Evolutionary conservation across 2,888 invertebrate species (phyloP).

Genomic region (Tipula helvola): DNA sequence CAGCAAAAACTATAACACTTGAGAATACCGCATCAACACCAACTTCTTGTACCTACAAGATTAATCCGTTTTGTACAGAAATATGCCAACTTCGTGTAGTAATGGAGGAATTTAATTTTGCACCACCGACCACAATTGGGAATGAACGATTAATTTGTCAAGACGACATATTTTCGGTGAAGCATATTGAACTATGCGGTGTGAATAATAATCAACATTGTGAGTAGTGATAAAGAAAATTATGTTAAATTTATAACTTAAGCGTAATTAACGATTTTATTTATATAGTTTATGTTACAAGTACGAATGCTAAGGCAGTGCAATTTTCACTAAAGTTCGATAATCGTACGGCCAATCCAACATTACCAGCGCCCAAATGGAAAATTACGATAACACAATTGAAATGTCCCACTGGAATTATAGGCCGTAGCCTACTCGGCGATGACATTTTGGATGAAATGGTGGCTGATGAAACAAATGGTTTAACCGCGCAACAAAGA

Average conservation of each 20-base stretch:
- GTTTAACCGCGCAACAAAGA: neutral
- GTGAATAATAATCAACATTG: slow-evolving; percentile 50
- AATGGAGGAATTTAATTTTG: slow-evolving; percentile 13
- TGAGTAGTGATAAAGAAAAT: slow-evolving; percentile 30
- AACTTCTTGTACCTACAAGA: neutral
- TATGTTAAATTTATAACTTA: neutral
- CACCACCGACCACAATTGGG: slow-evolving; percentile 24
- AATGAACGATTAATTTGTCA: slow-evolving; percentile 20
- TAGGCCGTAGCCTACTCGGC: neutral
- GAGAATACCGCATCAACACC: neutral
- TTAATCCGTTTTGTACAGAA: neutral
- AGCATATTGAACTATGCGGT: slow-evolving; percentile 39
- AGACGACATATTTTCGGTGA: slow-evolving; percentile 26
- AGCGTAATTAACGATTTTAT: neutral
- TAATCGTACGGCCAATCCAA: slow-evolving; percentile 30
- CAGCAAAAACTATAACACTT: neutral
- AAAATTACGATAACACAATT: slow-evolving; percentile 48
- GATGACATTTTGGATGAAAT: neutral
- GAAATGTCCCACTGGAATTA: slow-evolving; percentile 36
- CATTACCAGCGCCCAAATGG: slow-evolving; percentile 41
- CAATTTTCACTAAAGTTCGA: slow-evolving; percentile 37
- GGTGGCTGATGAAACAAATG: no score
- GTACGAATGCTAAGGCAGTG: slow-evolving; percentile 19
- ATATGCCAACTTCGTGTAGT: slow-evolving; percentile 7
- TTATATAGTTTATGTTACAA: slow-evolving; percentile 23